Conservation (phyloP, 1,140 invertebrate genomes). For the Tribolium castaneum region DNA sequence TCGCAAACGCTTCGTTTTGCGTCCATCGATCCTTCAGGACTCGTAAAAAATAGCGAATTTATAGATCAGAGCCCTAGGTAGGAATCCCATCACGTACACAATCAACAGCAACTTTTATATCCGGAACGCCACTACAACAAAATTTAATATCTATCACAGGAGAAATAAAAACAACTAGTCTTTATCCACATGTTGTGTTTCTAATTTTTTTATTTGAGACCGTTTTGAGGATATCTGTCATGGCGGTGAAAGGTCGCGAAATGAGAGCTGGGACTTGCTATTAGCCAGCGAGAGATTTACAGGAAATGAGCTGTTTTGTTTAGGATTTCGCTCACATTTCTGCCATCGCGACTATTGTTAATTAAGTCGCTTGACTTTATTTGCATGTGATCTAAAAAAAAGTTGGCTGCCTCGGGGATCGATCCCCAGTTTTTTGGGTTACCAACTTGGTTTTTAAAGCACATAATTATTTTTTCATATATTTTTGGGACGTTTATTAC, state of each 20-base stretch:
- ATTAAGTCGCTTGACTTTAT: too few relatives aligned
- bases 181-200: not conserved
- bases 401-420: too few relatives aligned
- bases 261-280: not conserved
- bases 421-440: too few relatives aligned
- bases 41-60: not conserved
- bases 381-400: too few relatives aligned
- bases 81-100: not conserved
- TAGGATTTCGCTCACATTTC: too few relatives aligned
- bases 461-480: too few relatives aligned
- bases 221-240: not conserved
- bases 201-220: not conserved
- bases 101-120: not conserved
- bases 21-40: not conserved
- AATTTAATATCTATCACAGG: too few relatives aligned
- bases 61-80: not conserved
- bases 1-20: not conserved
- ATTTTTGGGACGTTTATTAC: too few relatives aligned
- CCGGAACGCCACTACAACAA: not conserved
- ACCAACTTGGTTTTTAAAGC: too few relatives aligned
- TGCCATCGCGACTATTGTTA: too few relatives aligned
- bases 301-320: not conserved
- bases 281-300: not conserved
- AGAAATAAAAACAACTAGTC: too few relatives aligned
- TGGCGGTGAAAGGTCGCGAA: not conserved